Percentiles rank a stretch among this genome's conserved stretches.
phyloP scores from a whole-genome alignment of 2,113 vertebrate species.

The chimpanzee (Pan troglodytes) region NHGRI_mPanTro3-v2.1_pri NC_072401.2:3333501-3334000 shows the following conservation, averaged over 20 bases:
- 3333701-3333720: too few relatives aligned
- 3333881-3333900: conserved; percentile 89
- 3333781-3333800: conserved; percentile 82
- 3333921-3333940: conserved; percentile 86
- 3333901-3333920: conserved; percentile 88
- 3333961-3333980: not conserved
- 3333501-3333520: accelerated
- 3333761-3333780: conserved; percentile 86
- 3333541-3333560: accelerated
- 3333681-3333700: not conserved
- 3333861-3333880: conserved; percentile 81
- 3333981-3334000: too few relatives aligned
- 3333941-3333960: not conserved
- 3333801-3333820: conserved; percentile 67
- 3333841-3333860: conserved; percentile 87
- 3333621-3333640: not conserved
- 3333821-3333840: conserved; percentile 82
- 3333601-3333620: not conserved
- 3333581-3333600: not conserved
- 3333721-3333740: not conserved
- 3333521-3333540: accelerated
- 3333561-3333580: too few relatives aligned
- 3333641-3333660: not conserved
- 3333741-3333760: too few relatives aligned
- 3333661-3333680: accelerated